These are phyloP conservation scores for Triplophysa bombifrons DNA, from an alignment of 2,797 vertebrate genomes.

Conservation along the genomic window DNA sequence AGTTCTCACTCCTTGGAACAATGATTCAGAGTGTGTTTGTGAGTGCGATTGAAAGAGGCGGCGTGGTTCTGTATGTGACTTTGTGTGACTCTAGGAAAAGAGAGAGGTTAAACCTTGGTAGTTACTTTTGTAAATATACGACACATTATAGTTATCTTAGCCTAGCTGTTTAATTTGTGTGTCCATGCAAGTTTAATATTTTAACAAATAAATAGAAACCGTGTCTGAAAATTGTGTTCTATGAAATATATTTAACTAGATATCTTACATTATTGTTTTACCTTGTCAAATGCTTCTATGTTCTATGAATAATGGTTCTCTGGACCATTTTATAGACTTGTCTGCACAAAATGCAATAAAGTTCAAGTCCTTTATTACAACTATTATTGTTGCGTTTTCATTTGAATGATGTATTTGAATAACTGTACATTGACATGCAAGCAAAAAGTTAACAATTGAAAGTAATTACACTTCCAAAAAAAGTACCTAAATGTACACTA, in stretches of 20 bases:
- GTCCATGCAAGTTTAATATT: constrained; percentile 75
- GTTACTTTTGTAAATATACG: constrained; percentile 65
- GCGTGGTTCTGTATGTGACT: constrained; percentile 33
- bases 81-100: constrained; percentile 42
- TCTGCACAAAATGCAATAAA: constrained; percentile 93
- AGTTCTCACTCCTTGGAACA: constrained; percentile 47
- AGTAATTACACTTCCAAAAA: too few relatives aligned
- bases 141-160: constrained; percentile 64
- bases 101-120: constrained; percentile 44
- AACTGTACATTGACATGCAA: neutral
- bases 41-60: constrained; percentile 24
- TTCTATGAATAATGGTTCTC: constrained; percentile 80
- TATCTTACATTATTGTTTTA: constrained; percentile 65
- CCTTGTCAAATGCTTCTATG: constrained; percentile 83
- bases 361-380: constrained; percentile 85
- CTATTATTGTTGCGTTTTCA: constrained; percentile 58
- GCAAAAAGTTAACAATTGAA: too few relatives aligned
- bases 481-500: too few relatives aligned
- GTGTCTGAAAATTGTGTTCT: constrained; percentile 73
- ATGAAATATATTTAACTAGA: constrained; percentile 67
- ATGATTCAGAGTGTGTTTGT: constrained; percentile 34
- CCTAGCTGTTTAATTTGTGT: constrained; percentile 77
- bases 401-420: constrained; percentile 10
- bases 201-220: constrained; percentile 62
- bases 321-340: constrained; percentile 86